Conservation (phyloP, 2,797 vertebrate species). For the Falco columbarius region DNA sequence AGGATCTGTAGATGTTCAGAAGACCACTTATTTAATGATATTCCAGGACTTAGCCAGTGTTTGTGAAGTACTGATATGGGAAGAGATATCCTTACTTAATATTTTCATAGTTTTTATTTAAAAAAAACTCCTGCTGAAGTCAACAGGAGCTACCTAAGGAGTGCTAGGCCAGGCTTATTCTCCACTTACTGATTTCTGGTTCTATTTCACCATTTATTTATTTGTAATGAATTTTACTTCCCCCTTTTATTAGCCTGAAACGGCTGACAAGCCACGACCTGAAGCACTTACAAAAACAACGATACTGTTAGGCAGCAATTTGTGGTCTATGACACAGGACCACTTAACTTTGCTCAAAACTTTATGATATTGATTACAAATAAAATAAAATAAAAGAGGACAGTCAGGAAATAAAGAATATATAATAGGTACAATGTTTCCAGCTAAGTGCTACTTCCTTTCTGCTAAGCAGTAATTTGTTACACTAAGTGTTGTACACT, state of each 20-base stretch:
- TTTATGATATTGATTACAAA: slow-evolving; percentile 16
- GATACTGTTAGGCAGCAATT: not conserved
- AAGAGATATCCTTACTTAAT: not conserved
- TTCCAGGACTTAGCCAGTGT: not conserved
- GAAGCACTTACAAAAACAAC: not conserved
- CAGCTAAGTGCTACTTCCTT: slow-evolving; percentile 34
- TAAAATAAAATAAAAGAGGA: slow-evolving; percentile 2
- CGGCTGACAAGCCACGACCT: not conserved
- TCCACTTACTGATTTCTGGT: not conserved
- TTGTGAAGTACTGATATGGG: not conserved
- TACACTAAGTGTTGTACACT: not conserved
- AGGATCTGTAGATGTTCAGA: not conserved
- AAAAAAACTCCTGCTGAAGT: not conserved
- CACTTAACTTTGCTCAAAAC: slow-evolving; percentile 28
- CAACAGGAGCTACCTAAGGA: not conserved
- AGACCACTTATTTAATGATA: not conserved
- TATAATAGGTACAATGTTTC: not conserved
- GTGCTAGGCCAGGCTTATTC: not conserved
- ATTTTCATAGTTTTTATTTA: not conserved
- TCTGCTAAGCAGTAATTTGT: not conserved
- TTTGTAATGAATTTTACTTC: slow-evolving; percentile 24
- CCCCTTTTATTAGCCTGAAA: slow-evolving; percentile 6
- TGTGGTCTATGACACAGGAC: not conserved
- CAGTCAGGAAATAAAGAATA: not conserved
- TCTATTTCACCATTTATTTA: slow-evolving; percentile 8